Evolutionary conservation across 2,888 invertebrate genomes (phyloP), one percentile per base, ranked within the genome.

Genomic region (Synanthedon tipuliformis): DNA sequence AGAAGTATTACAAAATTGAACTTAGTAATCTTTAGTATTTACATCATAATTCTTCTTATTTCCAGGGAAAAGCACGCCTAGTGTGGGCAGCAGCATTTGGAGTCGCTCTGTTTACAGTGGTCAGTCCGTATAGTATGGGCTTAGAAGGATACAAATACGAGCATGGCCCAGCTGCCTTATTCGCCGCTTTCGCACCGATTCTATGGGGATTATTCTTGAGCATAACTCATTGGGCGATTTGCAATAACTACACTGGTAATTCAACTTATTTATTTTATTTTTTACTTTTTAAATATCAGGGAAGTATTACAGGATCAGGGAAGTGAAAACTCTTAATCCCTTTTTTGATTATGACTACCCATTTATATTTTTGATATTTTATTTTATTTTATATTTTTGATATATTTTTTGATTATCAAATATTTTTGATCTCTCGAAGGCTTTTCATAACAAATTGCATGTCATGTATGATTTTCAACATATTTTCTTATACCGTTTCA

Each of bases 151-250:
- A 90, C 67, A 58, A 70, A 50, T 90, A 89, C 63, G 79, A 88
- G 54, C 81, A 77, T 51, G 65, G 69, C 1, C 83, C 88, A 1
- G 88, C 89, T 0, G 89, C 90, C 0, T 48, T 89, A 50, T 91
- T 90, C 65, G 85, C 88, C 1, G 88, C 90, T 1, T 71, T 90
- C 57, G 83, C 89, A 0, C 90, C 91, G 0, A 80, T 90, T 3
- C 58, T 88, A 41, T 91, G 90, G 90, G 89, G 89, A 1, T 4
- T 82, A 18, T 88, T 85, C 59, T 77, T 90, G 66, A 77, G 83
- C 45, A 78, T 84, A 64, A 71, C 80, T 0, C 88, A 90, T 56
- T 88, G 89, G 81, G 88, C 89, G 1, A 82, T 88, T 51, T 82
- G 81, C 58, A 86, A 86, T 58, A 84, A 88, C 55, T 84, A 88